phyloP scores from a whole-genome alignment of 2,888 invertebrate genomes.

The Parasteatoda lunata region DNA sequence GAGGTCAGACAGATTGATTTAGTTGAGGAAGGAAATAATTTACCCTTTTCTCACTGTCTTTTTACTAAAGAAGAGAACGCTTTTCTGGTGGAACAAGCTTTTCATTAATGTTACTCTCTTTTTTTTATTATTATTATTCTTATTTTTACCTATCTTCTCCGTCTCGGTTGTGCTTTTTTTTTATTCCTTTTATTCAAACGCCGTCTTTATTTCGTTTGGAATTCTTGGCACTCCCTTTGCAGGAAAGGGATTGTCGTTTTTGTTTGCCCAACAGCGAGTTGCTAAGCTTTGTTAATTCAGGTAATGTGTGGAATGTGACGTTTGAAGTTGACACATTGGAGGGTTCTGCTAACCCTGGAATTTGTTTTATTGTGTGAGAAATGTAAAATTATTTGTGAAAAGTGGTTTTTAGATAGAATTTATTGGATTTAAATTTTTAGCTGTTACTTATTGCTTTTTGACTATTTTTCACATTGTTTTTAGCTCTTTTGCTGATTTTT shows the following conservation, averaged over 20 bases:
- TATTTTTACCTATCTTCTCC: background rate
- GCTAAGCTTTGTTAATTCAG: background rate
- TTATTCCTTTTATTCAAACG: constrained; percentile 29
- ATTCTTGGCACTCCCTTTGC: background rate
- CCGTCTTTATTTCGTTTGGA: background rate
- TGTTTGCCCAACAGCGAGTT: background rate
- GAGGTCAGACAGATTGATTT: constrained; percentile 48
- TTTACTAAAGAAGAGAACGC: constrained; percentile 9
- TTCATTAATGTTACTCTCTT: constrained; percentile 25
- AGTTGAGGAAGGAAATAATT: constrained; percentile 59
- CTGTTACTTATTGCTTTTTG: no score
- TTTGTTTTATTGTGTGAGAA: no score
- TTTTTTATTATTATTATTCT: background rate
- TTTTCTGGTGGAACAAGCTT: constrained; percentile 32
- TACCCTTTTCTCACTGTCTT: constrained; percentile 44
- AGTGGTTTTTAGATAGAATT: no score
- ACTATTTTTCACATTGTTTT: no score
- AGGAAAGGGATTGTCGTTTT: background rate
- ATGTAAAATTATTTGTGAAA: no score
- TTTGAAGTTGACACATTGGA: no score
- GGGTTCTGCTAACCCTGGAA: no score
- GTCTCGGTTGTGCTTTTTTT: background rate
- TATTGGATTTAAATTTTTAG: no score
- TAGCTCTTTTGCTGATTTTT: no score
- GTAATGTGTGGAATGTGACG: background rate